Evolutionary conservation across 2,888 invertebrate genomes (phyloP).

Genomic region (Epirrhoe tristata): DNA sequence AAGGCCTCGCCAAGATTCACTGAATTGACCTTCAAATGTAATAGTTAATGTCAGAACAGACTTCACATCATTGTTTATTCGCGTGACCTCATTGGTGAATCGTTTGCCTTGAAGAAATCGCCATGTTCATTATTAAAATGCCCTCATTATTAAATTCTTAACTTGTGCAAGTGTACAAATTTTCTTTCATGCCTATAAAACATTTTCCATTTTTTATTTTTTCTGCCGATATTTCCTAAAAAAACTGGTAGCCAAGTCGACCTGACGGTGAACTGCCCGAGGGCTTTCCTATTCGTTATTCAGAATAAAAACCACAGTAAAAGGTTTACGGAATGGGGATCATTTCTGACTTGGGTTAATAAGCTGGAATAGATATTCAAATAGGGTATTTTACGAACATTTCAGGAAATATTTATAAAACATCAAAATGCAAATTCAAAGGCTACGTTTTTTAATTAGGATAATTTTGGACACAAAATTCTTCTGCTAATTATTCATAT

Average conservation of each 20-base stretch:
- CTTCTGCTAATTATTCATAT: neutral
- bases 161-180: neutral
- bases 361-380: constrained; percentile 30
- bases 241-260: neutral
- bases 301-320: constrained; percentile 40
- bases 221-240: constrained; percentile 7
- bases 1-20: too few species aligned
- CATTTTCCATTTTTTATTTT: neutral
- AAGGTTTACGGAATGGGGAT: constrained; percentile 37
- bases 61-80: neutral
- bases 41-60: neutral
- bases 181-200: neutral
- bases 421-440: neutral
- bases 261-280: constrained; percentile 15
- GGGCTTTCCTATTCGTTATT: constrained; percentile 41
- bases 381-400: constrained; percentile 4
- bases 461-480: neutral
- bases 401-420: neutral
- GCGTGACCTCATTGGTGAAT: neutral
- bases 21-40: neutral
- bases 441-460: neutral
- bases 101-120: neutral
- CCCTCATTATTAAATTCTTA: neutral
- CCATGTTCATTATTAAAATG: neutral
- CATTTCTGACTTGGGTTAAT: constrained; percentile 36